Evolutionary conservation across 2,113 vertebrate species (phyloP).

Genomic region (Otus sunia): DNA sequence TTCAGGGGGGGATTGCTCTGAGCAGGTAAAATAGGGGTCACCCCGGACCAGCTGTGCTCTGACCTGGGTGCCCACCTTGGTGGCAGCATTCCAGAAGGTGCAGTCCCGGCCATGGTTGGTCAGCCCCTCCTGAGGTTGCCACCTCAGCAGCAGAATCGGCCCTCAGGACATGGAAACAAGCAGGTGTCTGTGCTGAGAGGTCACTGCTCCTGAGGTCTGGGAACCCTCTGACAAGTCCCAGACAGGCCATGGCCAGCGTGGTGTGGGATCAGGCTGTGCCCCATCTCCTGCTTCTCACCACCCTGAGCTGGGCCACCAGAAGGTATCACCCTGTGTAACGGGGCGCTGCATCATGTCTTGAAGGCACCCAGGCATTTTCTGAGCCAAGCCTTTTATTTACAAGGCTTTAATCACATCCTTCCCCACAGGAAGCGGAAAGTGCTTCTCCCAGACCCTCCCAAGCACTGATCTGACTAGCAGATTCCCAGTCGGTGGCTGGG

Average conservation of each 20-base stretch:
- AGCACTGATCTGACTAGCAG: background rate
- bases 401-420: constrained; percentile 40
- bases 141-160: background rate
- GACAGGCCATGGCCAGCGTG: fast-evolving
- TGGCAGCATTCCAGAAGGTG: background rate
- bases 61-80: background rate
- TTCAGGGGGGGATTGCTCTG: fast-evolving
- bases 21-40: background rate
- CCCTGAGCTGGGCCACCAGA: background rate
- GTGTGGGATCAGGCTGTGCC: background rate
- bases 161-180: background rate
- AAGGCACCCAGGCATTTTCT: background rate
- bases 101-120: background rate
- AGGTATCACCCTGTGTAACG: background rate
- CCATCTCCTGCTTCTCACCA: background rate
- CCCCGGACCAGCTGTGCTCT: background rate
- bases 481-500: background rate
- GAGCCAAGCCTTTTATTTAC: constrained; percentile 15
- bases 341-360: background rate
- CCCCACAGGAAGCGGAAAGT: constrained; percentile 24
- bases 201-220: background rate
- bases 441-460: constrained; percentile 12
- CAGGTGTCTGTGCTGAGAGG: background rate
- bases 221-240: background rate
- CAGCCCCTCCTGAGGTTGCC: background rate